Evolutionary conservation across 2,113 vertebrate genomes (phyloP), one percentile per base, ranked within the genome.

Genomic region (Oxyura jamaicensis): DNA sequence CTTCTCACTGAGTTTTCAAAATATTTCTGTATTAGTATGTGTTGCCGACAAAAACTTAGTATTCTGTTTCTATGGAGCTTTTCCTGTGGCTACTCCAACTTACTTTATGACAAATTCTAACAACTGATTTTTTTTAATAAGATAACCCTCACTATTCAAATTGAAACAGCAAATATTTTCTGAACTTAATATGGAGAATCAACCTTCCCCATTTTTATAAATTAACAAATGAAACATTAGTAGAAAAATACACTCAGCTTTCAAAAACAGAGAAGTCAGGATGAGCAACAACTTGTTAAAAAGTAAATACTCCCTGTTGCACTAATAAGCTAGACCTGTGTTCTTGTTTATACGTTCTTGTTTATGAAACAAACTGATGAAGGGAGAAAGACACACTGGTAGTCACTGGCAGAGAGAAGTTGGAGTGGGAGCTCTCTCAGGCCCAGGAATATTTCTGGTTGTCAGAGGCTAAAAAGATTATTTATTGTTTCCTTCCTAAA

Each of bases 381-480:
- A 94, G 65, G 35, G 48, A 25, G 80, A 67, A 56, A 42, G 41
- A 76, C 94, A 36, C 3, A 23, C 81, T 16, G n/a, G 5, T 3
- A 28, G 39, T 52, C 81, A 65, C 63, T 1, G 2, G 69, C 4
- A 59, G 20, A n/a, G 74, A 80, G 68, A 76, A 41, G 48, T 21
- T n/a, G 35, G 73, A 92, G 74, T 55, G 69, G 90, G 91, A 92
- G 91, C 81, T 91, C 94, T 83, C 87, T 95, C 83, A 93, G 88
- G 80, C 87, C 86, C 58, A 83, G 31, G 91, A 97, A 96, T 97
- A 97, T 97, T 96, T 96, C 93, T 97, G 96, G 74, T 95, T 97
- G 96, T 97, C 95, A 96, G 62, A 94, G 67, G 86, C 86, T 97
- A 97, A 97, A 97, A 97, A 96, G 95, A 97, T 95, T 92, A 91